A percentile compares a stretch with the other conserved stretches of the same genome.
phyloP scores from a whole-genome alignment of 2,888 invertebrate genomes.

The Brachyopa scutellaris region DNA sequence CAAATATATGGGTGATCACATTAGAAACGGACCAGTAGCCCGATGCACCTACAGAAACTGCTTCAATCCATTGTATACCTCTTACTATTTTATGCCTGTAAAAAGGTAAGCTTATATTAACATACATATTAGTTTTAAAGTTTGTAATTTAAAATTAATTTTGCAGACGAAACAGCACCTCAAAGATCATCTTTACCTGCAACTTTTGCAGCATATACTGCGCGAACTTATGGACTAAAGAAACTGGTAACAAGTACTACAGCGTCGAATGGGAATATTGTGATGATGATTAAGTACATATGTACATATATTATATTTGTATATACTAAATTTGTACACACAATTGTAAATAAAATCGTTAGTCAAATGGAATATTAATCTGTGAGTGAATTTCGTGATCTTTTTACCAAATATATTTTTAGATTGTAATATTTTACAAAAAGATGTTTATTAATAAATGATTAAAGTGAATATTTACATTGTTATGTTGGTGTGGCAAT shows the following conservation, averaged over 20 bases:
- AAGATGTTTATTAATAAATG: too few relatives aligned
- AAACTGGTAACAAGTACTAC: constrained; percentile 78
- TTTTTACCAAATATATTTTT: too few relatives aligned
- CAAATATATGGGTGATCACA: constrained; percentile 78
- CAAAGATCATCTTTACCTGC: constrained; percentile 80
- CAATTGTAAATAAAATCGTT: background rate
- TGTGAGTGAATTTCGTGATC: constrained; percentile 36
- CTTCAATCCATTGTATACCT: constrained; percentile 78
- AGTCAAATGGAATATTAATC: constrained; percentile 2
- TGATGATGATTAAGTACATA: too few relatives aligned
- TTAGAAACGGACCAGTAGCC: constrained; percentile 79
- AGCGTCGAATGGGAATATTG: constrained; percentile 79
- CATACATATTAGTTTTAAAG: background rate
- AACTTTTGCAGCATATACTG: constrained; percentile 79
- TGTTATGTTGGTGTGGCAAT: too few relatives aligned
- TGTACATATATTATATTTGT: too few relatives aligned
- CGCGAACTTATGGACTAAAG: constrained; percentile 77
- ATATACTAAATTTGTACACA: too few relatives aligned
- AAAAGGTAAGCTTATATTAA: constrained; percentile 76
- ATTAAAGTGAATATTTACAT: too few relatives aligned
- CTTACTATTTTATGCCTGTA: constrained; percentile 80
- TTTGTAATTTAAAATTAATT: background rate
- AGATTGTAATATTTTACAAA: too few relatives aligned
- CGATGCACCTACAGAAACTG: constrained; percentile 79
- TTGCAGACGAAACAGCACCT: constrained; percentile 78